Base-by-base conservation (phyloP, 2,888 invertebrate species). In the Pammene aurita region DNA sequence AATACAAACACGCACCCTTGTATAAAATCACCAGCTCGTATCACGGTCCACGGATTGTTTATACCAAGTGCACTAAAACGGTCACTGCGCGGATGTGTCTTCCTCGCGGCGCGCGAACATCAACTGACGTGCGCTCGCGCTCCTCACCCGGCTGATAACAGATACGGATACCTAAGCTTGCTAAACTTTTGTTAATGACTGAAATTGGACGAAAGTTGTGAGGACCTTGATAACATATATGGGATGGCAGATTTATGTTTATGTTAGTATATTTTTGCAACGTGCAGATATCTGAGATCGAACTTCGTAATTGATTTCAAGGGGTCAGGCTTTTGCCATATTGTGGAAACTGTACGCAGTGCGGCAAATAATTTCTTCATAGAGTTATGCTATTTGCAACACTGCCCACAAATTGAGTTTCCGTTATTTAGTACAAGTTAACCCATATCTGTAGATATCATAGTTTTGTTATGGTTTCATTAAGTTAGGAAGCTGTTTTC, bases 81-180 rank as follows among this genome's bases (percentile, higher is more conserved):
- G 80, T 84, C 82, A 80, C 78, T 80, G 79, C 84, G 81, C 87
- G 87, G 89, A 86, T 89, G 91, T 88, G 89, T 90, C 90, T 86
- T 90, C 90, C 84, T 84, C 83, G 79, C 88, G 84, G 79, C 90
- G 91, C 87, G 82, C 91, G 87, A 86, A 78, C 91, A 91, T 92
- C 91, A 90, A 92, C 92, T 92, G 91, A 77, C 77, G 73, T 71
- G 80, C 82, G 84, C 82, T 75, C 79, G 84, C 85, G 82, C 80
- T 76, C 77, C 75, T 72, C 75, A 77, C 78, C 75, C 80, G 81
- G 72, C 82, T 89, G 90, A 92, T 91, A 90, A 90, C 85, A 85
- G 87, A 90, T 88, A 89, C 81, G 82, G 84, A 85, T 86, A n/a
- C n/a, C n/a, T n/a, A 85, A 85, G 80, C 81, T 79, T 77, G 74